Evolutionary conservation across 2,888 invertebrate genomes (phyloP).

Genomic region (Tribolium freemani): DNA sequence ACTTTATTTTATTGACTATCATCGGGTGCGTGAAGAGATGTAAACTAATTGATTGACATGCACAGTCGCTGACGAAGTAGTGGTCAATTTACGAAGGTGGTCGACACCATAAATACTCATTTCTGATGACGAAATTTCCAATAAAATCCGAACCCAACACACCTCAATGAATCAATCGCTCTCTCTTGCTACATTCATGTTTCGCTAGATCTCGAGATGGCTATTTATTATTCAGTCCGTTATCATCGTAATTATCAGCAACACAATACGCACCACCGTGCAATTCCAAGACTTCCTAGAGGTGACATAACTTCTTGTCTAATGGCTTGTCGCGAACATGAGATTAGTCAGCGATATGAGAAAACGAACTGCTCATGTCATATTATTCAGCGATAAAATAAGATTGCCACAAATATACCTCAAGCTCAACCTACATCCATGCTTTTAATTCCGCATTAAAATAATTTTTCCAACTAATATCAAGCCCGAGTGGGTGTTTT

Average conservation of each 20-base stretch:
- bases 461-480: not conserved
- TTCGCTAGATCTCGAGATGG: not conserved
- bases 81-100: not conserved
- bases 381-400: not conserved
- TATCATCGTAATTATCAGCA: not conserved
- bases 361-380: not conserved
- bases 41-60: not conserved
- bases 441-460: not conserved
- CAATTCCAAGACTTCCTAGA: constrained; percentile 9
- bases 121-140: not conserved
- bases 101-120: not conserved
- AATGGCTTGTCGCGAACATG: constrained; percentile 1
- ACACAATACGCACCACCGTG: constrained; percentile 2
- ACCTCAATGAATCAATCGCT: not conserved
- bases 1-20: too few relatives aligned
- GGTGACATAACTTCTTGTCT: constrained; percentile 11
- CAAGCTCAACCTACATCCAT: not conserved
- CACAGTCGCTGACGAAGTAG: not conserved
- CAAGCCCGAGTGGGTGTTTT: not conserved
- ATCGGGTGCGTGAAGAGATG: too few relatives aligned
- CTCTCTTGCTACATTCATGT: not conserved
- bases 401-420: not conserved
- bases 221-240: not conserved
- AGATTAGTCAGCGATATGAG: constrained; percentile 7
- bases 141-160: not conserved